Base-by-base conservation (phyloP, 2,113 vertebrate genomes). In the Otocyon megalotis region DNA sequence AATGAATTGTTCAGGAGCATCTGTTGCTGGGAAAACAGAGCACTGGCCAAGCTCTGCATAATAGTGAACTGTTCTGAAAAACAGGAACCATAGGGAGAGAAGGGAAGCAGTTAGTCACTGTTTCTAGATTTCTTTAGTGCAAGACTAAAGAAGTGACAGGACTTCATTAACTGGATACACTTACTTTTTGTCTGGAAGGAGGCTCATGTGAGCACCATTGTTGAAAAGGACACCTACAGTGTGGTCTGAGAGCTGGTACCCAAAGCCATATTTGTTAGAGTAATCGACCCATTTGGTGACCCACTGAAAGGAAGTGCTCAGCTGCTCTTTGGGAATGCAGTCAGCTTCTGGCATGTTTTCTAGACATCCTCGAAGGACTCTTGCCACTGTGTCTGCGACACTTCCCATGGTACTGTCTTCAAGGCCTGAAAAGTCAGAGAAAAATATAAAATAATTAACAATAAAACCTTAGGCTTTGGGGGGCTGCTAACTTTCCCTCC, bases 201-300 rank as follows among this genome's bases (percentile, higher is more conserved):
- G 99, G 98, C 99, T 99, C 99, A 99, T 99, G 97, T 99, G 99
- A 0, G 99, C 99, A 83, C 99, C 99, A 6, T 99, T 99, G 99
- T 99, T 99, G 98, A 99, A 99, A 96, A 99, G 99, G 74, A 99
- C 99, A 48, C 99, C 99, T 96, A 99, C 99, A 0, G 99, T 99
- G 98, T 99, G 99, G 98, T 99, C 99, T 4, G 99, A 99, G 96
- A 99, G 99, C 98, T 99, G 99, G 98, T 99, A 99, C 3, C 99
- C 99, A 95, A 99, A 99, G 98, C 99, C 99, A 0, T 99, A 99
- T 97, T 99, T 99, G 98, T 99, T 99, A 60, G 99, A 99, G 95
- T 99, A 99, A 98, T 99, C 99, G 87, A 99, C 99, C 99, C 99
- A 99, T 97, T 99, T 99, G 90, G 99, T 99, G 98, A 99, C 99